Conservation (phyloP, 2,113 vertebrate species). For the Apteryx owenii region DNA sequence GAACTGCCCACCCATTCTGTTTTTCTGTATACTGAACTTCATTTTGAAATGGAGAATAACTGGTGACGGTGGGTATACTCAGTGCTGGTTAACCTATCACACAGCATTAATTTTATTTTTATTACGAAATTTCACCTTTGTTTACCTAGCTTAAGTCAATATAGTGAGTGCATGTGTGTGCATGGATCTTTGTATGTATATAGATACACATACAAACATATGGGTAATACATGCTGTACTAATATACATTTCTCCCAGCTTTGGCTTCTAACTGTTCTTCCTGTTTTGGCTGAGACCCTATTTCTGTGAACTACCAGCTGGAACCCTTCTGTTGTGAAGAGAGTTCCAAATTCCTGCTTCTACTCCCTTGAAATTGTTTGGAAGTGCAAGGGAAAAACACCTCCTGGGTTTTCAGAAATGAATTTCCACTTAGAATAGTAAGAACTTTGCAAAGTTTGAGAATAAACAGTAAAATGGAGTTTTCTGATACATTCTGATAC, state of each 20-base stretch:
- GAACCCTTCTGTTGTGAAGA: constrained; percentile 21
- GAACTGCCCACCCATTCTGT: not conserved
- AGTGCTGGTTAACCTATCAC: fast-evolving
- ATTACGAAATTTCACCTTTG: not conserved
- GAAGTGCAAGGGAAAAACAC: not conserved
- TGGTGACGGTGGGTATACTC: not conserved
- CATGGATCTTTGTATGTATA: not conserved
- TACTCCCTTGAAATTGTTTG: not conserved
- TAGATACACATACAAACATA: constrained; percentile 1
- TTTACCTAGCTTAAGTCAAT: not conserved
- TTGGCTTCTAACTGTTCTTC: constrained; percentile 7
- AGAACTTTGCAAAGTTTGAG: not conserved
- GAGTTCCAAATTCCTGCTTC: not conserved
- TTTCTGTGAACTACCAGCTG: constrained; percentile 10
- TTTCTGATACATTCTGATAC: not conserved
- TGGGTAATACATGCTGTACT: not conserved
- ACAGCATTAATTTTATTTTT: not conserved
- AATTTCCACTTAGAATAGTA: not conserved
- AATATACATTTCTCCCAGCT: not conserved
- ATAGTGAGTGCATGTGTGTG: not conserved
- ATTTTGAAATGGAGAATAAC: not conserved
- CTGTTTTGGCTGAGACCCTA: not conserved
- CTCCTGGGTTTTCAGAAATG: not conserved
- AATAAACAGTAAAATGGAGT: not conserved
- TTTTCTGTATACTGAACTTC: not conserved